These are phyloP conservation scores for Selene dorsalis DNA, from an alignment of 2,797 vertebrate species.

Conservation along the genomic window DNA sequence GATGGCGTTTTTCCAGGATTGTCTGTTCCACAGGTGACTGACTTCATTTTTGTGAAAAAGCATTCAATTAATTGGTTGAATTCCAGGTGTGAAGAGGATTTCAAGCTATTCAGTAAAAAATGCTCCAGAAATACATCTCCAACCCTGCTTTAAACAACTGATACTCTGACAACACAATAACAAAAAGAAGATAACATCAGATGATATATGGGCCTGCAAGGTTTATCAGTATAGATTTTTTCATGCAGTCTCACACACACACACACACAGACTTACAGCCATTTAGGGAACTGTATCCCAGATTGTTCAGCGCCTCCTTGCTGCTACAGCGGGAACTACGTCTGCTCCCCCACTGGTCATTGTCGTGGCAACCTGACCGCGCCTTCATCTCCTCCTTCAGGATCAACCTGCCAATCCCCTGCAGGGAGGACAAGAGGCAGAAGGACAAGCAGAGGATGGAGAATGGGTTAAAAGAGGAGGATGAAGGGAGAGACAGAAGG, in stretches of 20 bases:
- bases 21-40: no score
- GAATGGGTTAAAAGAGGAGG: conserved; percentile 5
- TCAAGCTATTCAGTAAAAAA: no score
- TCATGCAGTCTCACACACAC: not conserved
- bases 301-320: conserved; percentile 90
- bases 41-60: no score
- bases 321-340: conserved; percentile 92
- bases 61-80: no score
- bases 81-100: no score
- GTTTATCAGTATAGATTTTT: not conserved
- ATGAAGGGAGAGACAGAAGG: conserved; percentile 21
- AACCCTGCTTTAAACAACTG: no score
- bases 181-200: not conserved
- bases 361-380: conserved; percentile 89
- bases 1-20: no score
- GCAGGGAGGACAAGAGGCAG: conserved; percentile 39
- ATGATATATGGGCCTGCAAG: not conserved
- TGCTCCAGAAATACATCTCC: no score
- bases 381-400: conserved; percentile 99
- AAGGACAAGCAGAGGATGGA: not conserved
- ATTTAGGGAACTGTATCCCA: conserved; percentile 90
- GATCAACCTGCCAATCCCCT: conserved; percentile 96
- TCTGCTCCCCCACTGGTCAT: conserved; percentile 92
- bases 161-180: not conserved
- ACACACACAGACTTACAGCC: conserved; percentile 88